phyloP scores from a whole-genome alignment of 2,113 vertebrate genomes.

The Sylvilagus bachmani region DNA sequence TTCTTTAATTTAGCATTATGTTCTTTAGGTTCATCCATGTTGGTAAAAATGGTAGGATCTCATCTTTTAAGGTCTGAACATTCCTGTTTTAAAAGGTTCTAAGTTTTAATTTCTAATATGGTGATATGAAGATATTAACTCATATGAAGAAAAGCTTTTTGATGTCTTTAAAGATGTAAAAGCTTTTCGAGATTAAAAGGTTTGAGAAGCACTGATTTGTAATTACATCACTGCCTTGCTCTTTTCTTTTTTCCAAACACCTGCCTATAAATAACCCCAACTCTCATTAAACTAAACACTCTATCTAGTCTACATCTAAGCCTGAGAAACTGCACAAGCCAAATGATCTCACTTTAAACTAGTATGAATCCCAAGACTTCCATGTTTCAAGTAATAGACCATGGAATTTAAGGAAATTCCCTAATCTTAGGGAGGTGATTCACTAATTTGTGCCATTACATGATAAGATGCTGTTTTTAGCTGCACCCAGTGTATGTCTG shows the following conservation, averaged over 20 bases:
- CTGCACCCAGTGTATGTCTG: background rate
- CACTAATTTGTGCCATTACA: conserved; percentile 49
- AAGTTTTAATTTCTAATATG: conserved; percentile 47
- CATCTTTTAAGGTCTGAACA: background rate
- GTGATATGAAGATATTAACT: background rate
- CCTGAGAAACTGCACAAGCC: background rate
- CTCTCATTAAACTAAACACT: conserved; percentile 12
- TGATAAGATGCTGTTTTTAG: background rate
- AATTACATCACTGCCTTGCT: conserved; percentile 1
- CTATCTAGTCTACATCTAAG: background rate
- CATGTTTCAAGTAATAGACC: background rate
- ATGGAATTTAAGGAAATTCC: background rate
- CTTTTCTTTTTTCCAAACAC: conserved; percentile 42
- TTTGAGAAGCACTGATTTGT: background rate
- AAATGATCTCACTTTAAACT: background rate
- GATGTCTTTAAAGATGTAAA: conserved; percentile 16
- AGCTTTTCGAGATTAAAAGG: background rate
- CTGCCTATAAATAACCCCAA: background rate
- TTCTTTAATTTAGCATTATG: background rate
- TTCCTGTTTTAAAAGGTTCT: background rate
- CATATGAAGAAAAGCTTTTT: background rate
- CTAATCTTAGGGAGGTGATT: background rate
- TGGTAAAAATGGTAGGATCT: background rate
- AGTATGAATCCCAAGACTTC: background rate
- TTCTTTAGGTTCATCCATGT: background rate